Conservation (phyloP, 2,113 vertebrate species). For the Tachysurus fulvidraco region DNA sequence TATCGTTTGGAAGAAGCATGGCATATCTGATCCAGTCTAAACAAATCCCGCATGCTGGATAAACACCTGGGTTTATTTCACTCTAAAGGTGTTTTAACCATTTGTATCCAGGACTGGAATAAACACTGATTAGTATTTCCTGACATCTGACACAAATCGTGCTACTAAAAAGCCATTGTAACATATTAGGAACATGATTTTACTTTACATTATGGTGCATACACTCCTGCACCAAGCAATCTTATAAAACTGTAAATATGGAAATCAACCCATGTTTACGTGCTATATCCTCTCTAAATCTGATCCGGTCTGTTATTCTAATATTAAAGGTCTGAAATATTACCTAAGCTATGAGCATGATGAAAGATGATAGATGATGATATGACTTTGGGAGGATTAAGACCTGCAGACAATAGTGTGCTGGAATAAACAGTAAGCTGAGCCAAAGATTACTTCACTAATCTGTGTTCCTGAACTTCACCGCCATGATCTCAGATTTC, state of each 20-base stretch:
- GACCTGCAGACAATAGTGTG: constrained; percentile 32
- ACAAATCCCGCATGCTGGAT: neutral
- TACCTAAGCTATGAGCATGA: constrained; percentile 14
- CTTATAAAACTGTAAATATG: neutral
- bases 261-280: neutral
- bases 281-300: neutral
- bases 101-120: neutral
- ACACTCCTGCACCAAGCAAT: neutral
- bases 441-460: constrained; percentile 51
- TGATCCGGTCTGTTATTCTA: constrained; percentile 35
- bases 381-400: constrained; percentile 51
- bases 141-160: neutral
- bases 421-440: constrained; percentile 46
- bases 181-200: neutral
- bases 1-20: neutral
- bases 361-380: constrained; percentile 33
- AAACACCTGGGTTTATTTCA: neutral
- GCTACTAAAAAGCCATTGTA: neutral
- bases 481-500: neutral
- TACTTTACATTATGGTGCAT: neutral
- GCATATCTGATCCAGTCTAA: neutral
- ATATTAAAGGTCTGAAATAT: constrained; percentile 43
- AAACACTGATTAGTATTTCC: neutral
- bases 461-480: constrained; percentile 46
- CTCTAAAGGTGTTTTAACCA: neutral